A percentile compares a stretch with the other conserved stretches of the same genome.
phyloP scores from a whole-genome alignment of 2,113 vertebrate genomes.

The Tragelaphus strepsiceros region DNA sequence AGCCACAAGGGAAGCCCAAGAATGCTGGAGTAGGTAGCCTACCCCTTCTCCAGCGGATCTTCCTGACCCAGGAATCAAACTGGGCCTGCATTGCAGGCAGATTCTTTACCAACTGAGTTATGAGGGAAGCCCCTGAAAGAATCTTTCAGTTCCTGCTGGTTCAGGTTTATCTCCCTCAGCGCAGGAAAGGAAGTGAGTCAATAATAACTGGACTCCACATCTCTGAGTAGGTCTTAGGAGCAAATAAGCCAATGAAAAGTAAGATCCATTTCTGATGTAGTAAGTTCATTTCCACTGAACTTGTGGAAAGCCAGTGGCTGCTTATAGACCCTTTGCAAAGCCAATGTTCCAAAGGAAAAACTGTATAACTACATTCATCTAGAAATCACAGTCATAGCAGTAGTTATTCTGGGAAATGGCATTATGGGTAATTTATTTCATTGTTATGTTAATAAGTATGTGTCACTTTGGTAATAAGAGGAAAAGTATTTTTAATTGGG shows the following conservation, averaged over 20 bases:
- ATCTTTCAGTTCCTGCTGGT: background rate
- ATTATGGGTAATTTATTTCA: background rate
- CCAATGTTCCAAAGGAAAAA: background rate
- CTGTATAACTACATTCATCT: background rate
- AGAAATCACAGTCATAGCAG: background rate
- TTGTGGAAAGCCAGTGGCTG: background rate
- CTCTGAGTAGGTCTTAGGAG: background rate
- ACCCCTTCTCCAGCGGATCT: background rate
- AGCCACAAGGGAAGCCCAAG: background rate
- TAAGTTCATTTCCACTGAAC: background rate
- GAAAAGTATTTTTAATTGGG: background rate
- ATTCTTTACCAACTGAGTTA: background rate
- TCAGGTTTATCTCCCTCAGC: constrained; percentile 3
- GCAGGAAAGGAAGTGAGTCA: background rate
- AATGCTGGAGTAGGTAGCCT: background rate
- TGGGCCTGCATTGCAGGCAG: background rate
- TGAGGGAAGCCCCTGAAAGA: background rate
- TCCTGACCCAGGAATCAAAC: background rate
- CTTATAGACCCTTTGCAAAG: background rate
- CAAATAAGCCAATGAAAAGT: background rate
- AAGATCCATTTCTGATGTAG: background rate
- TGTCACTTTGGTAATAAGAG: background rate
- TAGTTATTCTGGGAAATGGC: background rate
- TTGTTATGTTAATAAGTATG: background rate
- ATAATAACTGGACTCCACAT: background rate